These are phyloP conservation scores for Drosophila athabasca DNA, from an alignment of 1,140 invertebrate genomes.

Conservation along the genomic window DNA sequence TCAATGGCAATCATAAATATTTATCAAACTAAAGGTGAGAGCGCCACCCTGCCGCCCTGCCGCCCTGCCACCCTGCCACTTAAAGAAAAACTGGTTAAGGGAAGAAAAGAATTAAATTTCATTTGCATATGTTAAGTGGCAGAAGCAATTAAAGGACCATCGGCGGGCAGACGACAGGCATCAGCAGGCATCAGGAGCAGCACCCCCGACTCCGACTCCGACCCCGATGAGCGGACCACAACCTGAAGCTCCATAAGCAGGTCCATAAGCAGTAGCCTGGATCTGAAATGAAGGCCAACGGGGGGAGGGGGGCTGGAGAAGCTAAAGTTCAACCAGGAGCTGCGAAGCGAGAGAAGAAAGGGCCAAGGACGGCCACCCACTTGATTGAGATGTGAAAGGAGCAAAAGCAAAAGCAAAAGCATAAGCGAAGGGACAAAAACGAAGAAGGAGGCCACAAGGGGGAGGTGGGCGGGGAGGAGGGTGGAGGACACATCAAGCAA, in stretches of 20 bases:
- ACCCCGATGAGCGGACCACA: neutral
- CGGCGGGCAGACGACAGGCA: neutral
- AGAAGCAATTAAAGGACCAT: slow-evolving; percentile 71
- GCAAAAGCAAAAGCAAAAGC: slow-evolving; percentile 24
- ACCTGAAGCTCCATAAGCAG: no score
- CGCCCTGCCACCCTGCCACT: slow-evolving; percentile 48
- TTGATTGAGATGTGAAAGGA: slow-evolving; percentile 73
- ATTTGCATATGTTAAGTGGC: slow-evolving; percentile 82
- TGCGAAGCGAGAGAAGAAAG: slow-evolving; percentile 7
- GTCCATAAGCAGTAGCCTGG: no score
- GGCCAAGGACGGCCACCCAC: slow-evolving; percentile 30
- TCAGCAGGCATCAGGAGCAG: no score
- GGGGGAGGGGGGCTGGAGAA: no score
- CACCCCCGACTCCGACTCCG: no score
- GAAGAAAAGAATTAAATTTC: slow-evolving; percentile 60
- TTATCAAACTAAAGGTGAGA: slow-evolving; percentile 67
- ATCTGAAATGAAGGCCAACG: no score
- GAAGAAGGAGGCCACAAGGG: slow-evolving; percentile 4
- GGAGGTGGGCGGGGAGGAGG: neutral
- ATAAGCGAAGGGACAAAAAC: slow-evolving; percentile 5
- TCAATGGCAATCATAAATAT: slow-evolving; percentile 68
- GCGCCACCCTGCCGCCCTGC: slow-evolving; percentile 2
- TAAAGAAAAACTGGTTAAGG: slow-evolving; percentile 18
- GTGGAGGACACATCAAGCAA: neutral
- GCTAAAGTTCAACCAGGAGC: neutral